Evolutionary conservation across 2,888 invertebrate species (phyloP), one percentile per base, ranked within the genome.

Genomic region (Noctuana brunneofusca): DNA sequence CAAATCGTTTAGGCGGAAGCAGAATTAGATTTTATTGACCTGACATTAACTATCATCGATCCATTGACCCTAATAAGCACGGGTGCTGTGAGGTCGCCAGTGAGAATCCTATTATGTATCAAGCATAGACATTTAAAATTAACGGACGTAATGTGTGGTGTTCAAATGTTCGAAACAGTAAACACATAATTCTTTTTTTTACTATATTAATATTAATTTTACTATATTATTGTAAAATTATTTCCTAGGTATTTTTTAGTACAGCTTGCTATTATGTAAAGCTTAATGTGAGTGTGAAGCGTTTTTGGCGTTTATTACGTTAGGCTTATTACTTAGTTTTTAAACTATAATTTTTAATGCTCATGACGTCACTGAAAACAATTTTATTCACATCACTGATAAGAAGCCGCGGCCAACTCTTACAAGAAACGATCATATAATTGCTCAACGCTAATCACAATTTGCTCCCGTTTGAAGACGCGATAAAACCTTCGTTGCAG

Each of bases 51-150:
- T 48, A 72, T 75, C 68, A 72, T 75, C 68, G 75, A 74, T 72
- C 74, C 58, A 65, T 35, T 75, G 74, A 75, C 76, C 75, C 65
- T 69, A 72, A 72, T 74, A 66, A 64, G 66, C 59, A 58, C 18
- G 3, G 50, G 2, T 22, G 18, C 41, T 41, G 41, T 38, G 50
- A 30, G 52, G 38, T 8, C 24, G 18, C 12, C 14, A 2, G 43
- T 58, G 58, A 57, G 30, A 35, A 58, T 38, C 35, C 35, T 38
- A 16, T 38, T 12, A 32, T 22, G 6, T 18, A 50, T 3, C 27
- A n/a, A 5, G 27, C 4, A 8, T 27, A 27, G 27, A 8, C 8
- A 27, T 27, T 27, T 27, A n/a, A n/a, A n/a, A n/a, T n/a, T n/a
- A n/a, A n/a, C n/a, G n/a, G n/a, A n/a, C n/a, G n/a, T n/a, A n/a